Conservation (phyloP, 2,113 vertebrate species). For the Passer montanus region DNA sequence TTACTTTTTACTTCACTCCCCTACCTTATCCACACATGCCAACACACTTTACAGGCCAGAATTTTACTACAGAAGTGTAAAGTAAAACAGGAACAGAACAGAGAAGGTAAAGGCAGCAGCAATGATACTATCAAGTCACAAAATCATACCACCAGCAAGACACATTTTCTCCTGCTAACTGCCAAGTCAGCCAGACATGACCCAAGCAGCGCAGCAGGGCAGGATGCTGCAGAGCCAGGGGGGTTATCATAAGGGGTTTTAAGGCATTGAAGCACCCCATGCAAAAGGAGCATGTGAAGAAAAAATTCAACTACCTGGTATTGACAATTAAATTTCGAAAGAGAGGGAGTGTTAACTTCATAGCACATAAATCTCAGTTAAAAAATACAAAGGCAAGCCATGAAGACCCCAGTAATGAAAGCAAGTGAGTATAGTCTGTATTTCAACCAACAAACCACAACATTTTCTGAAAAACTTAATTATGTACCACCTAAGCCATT, state of each 20-base stretch:
- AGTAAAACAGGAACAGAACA: neutral
- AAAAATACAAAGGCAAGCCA: neutral
- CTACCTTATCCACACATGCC: neutral
- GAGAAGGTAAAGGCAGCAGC: neutral
- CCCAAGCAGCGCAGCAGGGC: neutral
- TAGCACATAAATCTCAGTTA: neutral
- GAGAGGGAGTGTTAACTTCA: neutral
- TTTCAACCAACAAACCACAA: neutral
- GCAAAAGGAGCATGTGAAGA: neutral
- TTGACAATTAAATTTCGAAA: neutral
- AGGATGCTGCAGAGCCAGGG: neutral
- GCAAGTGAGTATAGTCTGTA: neutral
- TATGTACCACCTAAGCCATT: neutral
- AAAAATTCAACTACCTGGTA: neutral
- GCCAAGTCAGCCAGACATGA: neutral
- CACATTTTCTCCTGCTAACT: neutral
- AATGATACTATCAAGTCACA: neutral
- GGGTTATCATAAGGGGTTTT: accelerated
- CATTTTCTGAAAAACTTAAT: neutral
- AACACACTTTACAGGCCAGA: neutral
- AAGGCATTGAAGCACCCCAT: neutral
- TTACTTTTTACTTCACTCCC: neutral
- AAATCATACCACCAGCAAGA: neutral
- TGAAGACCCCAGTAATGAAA: neutral
- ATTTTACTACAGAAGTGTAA: neutral